These are phyloP conservation scores for Cranoglanis bouderius DNA, from an alignment of 2,113 vertebrate genomes.

Conservation along the genomic window DNA sequence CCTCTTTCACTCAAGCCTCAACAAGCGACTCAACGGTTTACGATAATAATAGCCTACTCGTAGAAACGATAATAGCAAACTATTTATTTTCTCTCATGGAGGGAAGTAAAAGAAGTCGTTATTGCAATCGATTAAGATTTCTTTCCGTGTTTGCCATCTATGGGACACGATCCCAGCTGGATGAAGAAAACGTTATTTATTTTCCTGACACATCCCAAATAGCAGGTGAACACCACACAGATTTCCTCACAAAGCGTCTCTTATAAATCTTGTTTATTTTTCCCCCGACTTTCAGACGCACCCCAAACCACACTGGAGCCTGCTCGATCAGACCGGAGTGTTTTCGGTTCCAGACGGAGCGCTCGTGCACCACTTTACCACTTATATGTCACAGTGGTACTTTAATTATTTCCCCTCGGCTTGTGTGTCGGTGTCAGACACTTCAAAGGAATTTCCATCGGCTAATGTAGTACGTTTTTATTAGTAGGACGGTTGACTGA, in stretches of 20 bases:
- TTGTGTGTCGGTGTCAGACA: conserved; percentile 67
- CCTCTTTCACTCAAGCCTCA: conserved; percentile 23
- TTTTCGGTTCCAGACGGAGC: conserved; percentile 8
- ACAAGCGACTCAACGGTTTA: conserved; percentile 14
- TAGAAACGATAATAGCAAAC: conserved; percentile 17
- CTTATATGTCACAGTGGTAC: conserved; percentile 55
- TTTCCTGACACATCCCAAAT: background rate
- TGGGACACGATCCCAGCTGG: background rate
- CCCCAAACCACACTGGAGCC: conserved; percentile 40
- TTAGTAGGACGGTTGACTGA: conserved; percentile 62
- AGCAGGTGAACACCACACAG: conserved; percentile 33
- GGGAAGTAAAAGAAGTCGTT: background rate
- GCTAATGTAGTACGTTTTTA: conserved; percentile 65
- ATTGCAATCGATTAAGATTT: background rate
- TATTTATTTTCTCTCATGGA: conserved; percentile 53
- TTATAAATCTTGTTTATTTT: conserved; percentile 42
- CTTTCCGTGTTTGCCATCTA: background rate
- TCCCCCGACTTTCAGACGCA: conserved; percentile 10
- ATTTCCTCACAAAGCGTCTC: conserved; percentile 27
- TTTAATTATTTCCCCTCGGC: conserved; percentile 67
- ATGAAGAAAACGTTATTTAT: background rate
- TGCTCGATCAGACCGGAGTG: conserved; percentile 35
- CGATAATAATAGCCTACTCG: conserved; percentile 21
- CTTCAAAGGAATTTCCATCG: conserved; percentile 73
- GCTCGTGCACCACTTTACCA: conserved; percentile 54